phyloP scores from a whole-genome alignment of 2,113 vertebrate genomes.

The Bubo scandiacus region DNA sequence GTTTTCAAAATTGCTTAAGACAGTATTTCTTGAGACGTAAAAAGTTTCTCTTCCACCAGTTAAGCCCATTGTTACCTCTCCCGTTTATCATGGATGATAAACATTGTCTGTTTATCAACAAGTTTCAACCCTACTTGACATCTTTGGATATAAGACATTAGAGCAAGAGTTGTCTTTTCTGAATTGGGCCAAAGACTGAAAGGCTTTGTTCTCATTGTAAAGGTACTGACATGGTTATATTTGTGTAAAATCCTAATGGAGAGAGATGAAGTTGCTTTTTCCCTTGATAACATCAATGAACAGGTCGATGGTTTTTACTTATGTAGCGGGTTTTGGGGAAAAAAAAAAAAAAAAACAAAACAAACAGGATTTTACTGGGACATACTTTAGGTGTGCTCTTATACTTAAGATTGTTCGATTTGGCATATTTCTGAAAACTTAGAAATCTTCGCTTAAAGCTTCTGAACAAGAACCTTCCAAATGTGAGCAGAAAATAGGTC shows the following conservation, averaged over 20 bases:
- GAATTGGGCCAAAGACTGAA: background rate
- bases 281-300: background rate
- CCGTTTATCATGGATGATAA: background rate
- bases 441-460: background rate
- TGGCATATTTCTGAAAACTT: background rate
- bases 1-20: background rate
- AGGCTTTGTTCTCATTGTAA: background rate
- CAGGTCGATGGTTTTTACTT: background rate
- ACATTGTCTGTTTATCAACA: no score
- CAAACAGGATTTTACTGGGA: background rate
- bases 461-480: background rate
- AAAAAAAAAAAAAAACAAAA: no score
- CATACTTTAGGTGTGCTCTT: background rate
- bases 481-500: background rate
- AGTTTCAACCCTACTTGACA: no score
- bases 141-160: background rate
- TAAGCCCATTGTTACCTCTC: background rate
- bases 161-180: background rate
- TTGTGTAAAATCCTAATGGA: background rate
- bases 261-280: background rate
- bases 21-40: background rate
- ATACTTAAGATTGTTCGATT: background rate
- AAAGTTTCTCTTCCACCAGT: background rate
- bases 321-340: no score
- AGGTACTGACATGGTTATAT: background rate